Conservation (phyloP, 2,888 invertebrate species). For the Coremacera marginata region DNA sequence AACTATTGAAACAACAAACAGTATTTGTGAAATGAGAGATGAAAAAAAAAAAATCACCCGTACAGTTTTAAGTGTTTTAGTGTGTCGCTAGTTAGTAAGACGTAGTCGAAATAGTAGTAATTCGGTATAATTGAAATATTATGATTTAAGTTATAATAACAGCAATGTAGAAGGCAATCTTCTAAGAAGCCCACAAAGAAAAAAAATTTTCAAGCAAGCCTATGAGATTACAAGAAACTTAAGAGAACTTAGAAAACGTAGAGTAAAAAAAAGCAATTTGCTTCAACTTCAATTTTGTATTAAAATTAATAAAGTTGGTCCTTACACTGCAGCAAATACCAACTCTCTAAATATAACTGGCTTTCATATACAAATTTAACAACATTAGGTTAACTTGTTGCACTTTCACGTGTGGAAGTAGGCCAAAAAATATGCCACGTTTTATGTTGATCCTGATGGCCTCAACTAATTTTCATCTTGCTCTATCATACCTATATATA, state of each 20-base stretch:
- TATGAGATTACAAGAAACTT: neutral
- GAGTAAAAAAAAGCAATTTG: neutral
- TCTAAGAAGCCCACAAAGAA: neutral
- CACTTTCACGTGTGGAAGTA: neutral
- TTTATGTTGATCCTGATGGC: neutral
- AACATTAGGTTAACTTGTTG: neutral
- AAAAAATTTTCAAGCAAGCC: neutral
- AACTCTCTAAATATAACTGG: neutral
- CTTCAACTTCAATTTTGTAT: neutral
- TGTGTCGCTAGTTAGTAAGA: conserved; percentile 18
- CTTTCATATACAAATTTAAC: no score
- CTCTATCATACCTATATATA: neutral
- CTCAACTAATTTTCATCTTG: neutral
- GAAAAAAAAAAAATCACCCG: neutral
- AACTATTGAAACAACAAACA: conserved; percentile 8
- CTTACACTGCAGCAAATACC: neutral
- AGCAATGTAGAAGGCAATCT: no score
- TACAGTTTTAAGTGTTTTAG: conserved; percentile 5
- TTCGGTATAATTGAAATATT: neutral
- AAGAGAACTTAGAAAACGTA: neutral
- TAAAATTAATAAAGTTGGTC: neutral
- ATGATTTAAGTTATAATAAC: neutral
- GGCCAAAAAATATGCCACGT: conserved; percentile 4
- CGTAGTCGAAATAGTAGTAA: conserved; percentile 11
- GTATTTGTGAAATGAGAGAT: conserved; percentile 14